Evolutionary conservation across 1,140 invertebrate species (phyloP), one percentile per base, ranked within the genome.

Genomic region (Catajapyx aquilonaris): DNA sequence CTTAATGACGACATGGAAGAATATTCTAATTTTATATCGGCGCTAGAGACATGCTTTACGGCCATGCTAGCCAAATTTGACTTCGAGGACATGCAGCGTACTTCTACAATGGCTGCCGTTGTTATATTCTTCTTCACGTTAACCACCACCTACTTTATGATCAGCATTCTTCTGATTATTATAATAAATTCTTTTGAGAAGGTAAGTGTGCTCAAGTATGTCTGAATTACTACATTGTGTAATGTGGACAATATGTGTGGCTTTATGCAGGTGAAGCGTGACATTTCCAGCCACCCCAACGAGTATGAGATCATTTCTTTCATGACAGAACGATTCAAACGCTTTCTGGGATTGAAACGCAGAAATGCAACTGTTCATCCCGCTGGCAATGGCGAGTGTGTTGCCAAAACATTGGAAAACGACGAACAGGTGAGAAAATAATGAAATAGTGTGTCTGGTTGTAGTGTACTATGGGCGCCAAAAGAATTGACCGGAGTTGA

Each of bases 61-160:
- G 66, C 67, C 55, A 59, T 66, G 49, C 58, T 68, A 39, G 64
- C 65, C 13, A 64, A 64, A 38, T 66, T 66, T 44, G 52, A 65
- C 35, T 66, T 68, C 41, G 52, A 58, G 28, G 52, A 50, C 4
- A 59, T 68, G 50, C 49, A 51, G 30, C 46, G 48, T 20, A 53
- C 55, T 2, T 59, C 60, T 4, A 35, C 61, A 2, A 36, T 64
- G 5, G 62, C 58, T 3, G 60, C 64, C 21, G 22, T 65, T 4
- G 54, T 62, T 19, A 61, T 68, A 42, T 63, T 66, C 45, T 38
- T 61, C 22, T 69, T 62, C 46, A 57, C 62, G 21, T 40, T 69
- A 1, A 49, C 56, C 13, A 57, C 61, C 19, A 58, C 59, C 4
- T 64, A 65, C 39, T 54, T 68, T 20, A 46, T 67, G 13, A 48